Conservation (phyloP, 1,140 invertebrate genomes). For the Drosophila arawakana region DNA sequence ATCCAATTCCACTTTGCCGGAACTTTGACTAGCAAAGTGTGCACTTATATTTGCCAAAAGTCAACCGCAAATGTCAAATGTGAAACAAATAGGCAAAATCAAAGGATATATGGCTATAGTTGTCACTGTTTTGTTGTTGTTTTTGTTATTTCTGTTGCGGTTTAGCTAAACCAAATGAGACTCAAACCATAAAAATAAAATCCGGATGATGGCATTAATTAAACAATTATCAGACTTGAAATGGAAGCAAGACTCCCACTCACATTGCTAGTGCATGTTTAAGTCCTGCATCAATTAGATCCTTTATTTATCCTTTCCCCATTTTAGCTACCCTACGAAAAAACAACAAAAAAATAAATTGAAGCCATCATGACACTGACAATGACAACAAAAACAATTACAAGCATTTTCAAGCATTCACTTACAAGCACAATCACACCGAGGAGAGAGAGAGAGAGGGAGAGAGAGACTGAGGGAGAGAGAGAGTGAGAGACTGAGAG, state of each 20-base stretch:
- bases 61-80: constrained; percentile 39
- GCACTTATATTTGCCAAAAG: not conserved
- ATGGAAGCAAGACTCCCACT: not conserved
- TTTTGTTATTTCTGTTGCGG: constrained; percentile 14
- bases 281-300: constrained; percentile 28
- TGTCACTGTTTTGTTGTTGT: too few species aligned
- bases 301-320: constrained; percentile 22
- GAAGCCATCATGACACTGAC: constrained; percentile 48
- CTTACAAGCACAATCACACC: constrained; percentile 1
- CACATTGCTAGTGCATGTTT: constrained; percentile 6
- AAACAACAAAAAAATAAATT: constrained; percentile 53
- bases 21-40: not conserved
- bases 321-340: constrained; percentile 28
- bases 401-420: constrained; percentile 33
- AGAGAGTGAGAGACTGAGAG: constrained; percentile 12
- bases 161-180: constrained; percentile 25
- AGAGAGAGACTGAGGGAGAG: constrained; percentile 5
- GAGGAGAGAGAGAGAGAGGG: not conserved
- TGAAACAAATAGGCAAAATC: constrained; percentile 18
- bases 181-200: constrained; percentile 8
- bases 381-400: constrained; percentile 69
- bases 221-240: constrained; percentile 27
- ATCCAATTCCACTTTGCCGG: not conserved
- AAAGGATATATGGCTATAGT: not conserved
- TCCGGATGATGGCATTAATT: constrained; percentile 32